Evolutionary conservation across 2,113 vertebrate genomes (phyloP), one percentile per base, ranked within the genome.

Genomic region (Seriola rivoliana): DNA sequence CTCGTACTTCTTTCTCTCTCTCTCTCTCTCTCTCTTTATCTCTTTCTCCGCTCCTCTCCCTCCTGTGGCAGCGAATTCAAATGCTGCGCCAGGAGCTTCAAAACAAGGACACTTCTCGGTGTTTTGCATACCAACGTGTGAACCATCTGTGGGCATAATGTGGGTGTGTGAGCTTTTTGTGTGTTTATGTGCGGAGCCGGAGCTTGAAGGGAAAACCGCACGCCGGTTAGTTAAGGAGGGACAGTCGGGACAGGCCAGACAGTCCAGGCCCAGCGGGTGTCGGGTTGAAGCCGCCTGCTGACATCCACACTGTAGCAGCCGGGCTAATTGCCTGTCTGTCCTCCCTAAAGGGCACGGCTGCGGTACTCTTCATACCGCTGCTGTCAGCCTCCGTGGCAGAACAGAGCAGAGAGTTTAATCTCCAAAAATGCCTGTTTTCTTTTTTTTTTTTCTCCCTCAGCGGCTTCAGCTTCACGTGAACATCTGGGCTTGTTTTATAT

Each of bases 281-380:
- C 36, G 52, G 58, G 17, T 42, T 69, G 50, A 66, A 82, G 68
- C 82, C 8, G 54, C 85, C 85, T 16, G 52, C 87, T 80, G 85
- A 89, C 71, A 64, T 60, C 84, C 69, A 67, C 32, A 2, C 50
- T 32, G 72, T 29, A 48, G 60, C 57, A 29, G 54, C 32, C 17
- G n/a, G 14, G 42, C 78, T 92, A 90, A 85, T 84, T 89, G 78
- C 38, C 78, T 19, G 42, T 21, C 55, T 64, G 69, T 88, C 74
- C 52, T 87, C 70, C 82, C 55, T 40, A 84, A 82, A 90, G 74
- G 80, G 71, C 84, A 68, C 19, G 60, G 44, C 82, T 60, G 73
- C 42, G 1, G 68, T 13, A 0, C 69, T 3, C 71, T 72, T 72
- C 46, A 23, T 6, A 5, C n/a, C 1, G 3, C 54, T 2, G 48